Evolutionary conservation across 2,888 invertebrate species (phyloP).

Genomic region (Mactromeris polynyma): DNA sequence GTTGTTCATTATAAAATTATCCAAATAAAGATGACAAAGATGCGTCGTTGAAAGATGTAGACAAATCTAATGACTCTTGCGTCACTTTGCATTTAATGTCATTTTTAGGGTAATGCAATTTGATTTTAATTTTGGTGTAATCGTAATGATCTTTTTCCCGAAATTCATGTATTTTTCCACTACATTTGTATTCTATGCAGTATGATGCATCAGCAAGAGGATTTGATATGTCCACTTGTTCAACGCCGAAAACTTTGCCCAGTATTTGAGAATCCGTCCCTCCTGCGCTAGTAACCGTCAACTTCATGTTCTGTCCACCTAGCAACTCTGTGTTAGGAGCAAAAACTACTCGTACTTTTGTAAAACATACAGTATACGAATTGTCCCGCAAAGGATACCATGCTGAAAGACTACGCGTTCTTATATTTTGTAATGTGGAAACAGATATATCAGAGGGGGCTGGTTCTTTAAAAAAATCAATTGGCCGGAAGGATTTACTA

Average conservation of each 20-base stretch:
- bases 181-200: conserved; percentile 32
- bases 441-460: background rate
- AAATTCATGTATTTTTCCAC: conserved; percentile 4
- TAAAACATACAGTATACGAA: background rate
- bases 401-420: background rate
- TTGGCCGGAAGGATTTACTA: too few species aligned
- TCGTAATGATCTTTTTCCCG: background rate
- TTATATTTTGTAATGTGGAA: background rate
- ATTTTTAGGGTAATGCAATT: background rate
- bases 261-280: background rate
- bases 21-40: background rate
- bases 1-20: background rate
- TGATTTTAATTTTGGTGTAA: background rate
- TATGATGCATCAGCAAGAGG: background rate
- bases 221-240: background rate
- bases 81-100: background rate
- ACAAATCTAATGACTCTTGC: background rate
- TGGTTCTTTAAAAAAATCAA: background rate
- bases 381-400: conserved; percentile 5
- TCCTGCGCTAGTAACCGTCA: conserved; percentile 18
- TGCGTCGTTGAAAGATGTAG: background rate
- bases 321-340: background rate
- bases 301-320: background rate
- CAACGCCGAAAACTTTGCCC: background rate
- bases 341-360: conserved; percentile 8